These are phyloP conservation scores for Pyrocephalus nanus DNA, from an alignment of 2,797 vertebrate genomes.

Conservation along the genomic window DNA sequence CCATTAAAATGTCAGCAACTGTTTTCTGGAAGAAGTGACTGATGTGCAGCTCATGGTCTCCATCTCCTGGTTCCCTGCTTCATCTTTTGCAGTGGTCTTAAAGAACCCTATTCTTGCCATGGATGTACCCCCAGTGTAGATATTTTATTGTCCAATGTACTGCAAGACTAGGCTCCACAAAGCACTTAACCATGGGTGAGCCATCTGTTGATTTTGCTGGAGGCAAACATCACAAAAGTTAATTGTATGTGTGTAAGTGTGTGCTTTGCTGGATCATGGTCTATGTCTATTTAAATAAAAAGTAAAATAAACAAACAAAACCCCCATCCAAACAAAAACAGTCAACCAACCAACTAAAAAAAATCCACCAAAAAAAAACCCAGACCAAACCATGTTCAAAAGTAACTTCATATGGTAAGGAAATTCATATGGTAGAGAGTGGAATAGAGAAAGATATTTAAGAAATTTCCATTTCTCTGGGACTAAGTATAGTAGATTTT, in stretches of 20 bases:
- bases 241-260: not conserved
- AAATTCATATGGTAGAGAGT: not conserved
- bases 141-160: not conserved
- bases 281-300: not conserved
- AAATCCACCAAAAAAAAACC: too few relatives aligned
- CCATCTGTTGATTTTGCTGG: not conserved
- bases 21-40: not conserved
- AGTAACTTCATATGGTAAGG: not conserved
- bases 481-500: not conserved
- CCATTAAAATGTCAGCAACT: not conserved
- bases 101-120: not conserved
- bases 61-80: not conserved
- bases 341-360: not conserved
- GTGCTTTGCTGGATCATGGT: not conserved
- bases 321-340: too few relatives aligned
- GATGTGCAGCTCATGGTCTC: not conserved
- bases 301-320: not conserved
- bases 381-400: not conserved
- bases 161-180: not conserved
- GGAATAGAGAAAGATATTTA: not conserved
- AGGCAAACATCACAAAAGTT: not conserved
- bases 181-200: not conserved
- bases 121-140: not conserved
- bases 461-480: not conserved
- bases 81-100: not conserved